Conservation (phyloP, 2,888 invertebrate genomes). For the Caenorhabditis becei region DNA sequence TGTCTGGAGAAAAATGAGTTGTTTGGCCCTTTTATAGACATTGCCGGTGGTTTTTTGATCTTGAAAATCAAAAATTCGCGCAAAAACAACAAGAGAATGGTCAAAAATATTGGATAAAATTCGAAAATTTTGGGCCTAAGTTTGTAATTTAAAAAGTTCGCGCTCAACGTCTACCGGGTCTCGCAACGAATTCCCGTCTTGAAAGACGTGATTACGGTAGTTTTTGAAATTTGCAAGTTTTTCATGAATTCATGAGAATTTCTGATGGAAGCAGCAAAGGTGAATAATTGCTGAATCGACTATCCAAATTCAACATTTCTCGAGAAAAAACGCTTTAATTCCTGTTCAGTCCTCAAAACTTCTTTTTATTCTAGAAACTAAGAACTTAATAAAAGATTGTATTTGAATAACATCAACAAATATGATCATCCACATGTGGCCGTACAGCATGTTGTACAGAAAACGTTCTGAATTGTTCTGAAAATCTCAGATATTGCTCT, state of each 20-base stretch:
- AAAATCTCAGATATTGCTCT: background rate
- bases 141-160: background rate
- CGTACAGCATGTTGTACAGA: background rate
- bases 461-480: slow-evolving; percentile 2
- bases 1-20: background rate
- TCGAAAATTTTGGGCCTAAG: background rate
- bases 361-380: no score
- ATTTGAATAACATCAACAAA: no score
- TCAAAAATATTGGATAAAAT: slow-evolving; percentile 8
- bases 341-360: no score
- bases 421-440: background rate
- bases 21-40: slow-evolving; percentile 32
- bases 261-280: no score
- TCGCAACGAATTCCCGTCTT: background rate
- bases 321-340: no score
- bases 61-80: slow-evolving; percentile 1
- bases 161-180: background rate
- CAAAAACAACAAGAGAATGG: background rate
- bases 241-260: no score
- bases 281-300: no score
- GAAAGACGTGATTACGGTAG: background rate
- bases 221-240: no score
- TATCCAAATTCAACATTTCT: no score
- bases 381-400: background rate
- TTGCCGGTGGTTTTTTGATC: background rate